These are phyloP conservation scores for Phasia obesa DNA, from an alignment of 2,888 invertebrate species.

Conservation along the genomic window DNA sequence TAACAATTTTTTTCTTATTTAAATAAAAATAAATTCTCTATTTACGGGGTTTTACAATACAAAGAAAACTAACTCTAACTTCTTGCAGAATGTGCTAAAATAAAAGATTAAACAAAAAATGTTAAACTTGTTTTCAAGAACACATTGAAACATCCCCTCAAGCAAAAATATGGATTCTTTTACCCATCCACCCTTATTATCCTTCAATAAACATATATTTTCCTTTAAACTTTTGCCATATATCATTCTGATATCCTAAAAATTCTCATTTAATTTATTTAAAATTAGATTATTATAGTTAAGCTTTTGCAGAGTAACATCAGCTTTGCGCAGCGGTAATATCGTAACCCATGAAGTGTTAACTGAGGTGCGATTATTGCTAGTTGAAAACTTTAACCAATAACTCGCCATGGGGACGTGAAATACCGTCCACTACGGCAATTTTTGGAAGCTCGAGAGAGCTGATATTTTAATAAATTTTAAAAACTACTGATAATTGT, in stretches of 20 bases:
- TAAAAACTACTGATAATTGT: too few relatives aligned
- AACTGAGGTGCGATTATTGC: conserved; percentile 95
- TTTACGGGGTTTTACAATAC: too few relatives aligned
- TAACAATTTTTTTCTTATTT: too few relatives aligned
- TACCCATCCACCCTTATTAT: not conserved
- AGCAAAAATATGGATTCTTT: too few relatives aligned
- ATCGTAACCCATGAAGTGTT: conserved; percentile 60
- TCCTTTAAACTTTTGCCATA: not conserved
- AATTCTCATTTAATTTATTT: conserved; percentile 40
- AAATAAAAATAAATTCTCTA: too few relatives aligned
- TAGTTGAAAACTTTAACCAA: conserved; percentile 97
- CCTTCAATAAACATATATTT: not conserved
- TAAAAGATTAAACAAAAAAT: too few relatives aligned
- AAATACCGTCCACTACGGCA: conserved; percentile 88
- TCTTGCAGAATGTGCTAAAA: too few relatives aligned
- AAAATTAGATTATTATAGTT: not conserved
- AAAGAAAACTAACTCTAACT: too few relatives aligned
- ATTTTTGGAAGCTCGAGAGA: conserved; percentile 53
- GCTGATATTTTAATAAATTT: conserved; percentile 47
- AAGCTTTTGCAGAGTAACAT: not conserved
- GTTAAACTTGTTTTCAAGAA: too few relatives aligned
- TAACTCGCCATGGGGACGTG: conserved; percentile 94
- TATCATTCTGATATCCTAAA: not conserved
- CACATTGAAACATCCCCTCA: too few relatives aligned
- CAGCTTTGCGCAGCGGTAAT: conserved; percentile 55